Evolutionary conservation across 1,140 invertebrate species (phyloP).

Genomic region (Monochamus saltuarius): DNA sequence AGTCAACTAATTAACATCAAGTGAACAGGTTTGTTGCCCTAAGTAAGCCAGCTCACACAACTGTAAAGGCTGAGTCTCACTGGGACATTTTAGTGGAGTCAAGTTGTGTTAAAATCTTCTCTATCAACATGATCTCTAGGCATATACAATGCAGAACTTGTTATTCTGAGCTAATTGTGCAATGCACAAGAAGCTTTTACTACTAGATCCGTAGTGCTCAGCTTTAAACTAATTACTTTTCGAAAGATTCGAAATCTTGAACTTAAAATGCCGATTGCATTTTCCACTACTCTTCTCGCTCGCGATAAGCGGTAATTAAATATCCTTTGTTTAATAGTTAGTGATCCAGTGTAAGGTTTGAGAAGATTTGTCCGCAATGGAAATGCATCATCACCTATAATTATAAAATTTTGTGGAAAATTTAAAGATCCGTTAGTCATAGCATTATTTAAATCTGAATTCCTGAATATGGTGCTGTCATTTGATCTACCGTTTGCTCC

Average conservation of each 20-base stretch:
- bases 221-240: background rate
- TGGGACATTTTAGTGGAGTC: too few relatives aligned
- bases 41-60: too few relatives aligned
- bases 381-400: constrained; percentile 3
- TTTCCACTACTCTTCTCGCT: constrained; percentile 50
- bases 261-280: constrained; percentile 54
- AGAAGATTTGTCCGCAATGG: background rate
- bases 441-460: background rate
- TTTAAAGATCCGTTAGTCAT: background rate
- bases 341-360: background rate
- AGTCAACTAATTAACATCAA: too few relatives aligned
- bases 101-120: too few relatives aligned
- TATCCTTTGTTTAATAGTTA: constrained; percentile 19
- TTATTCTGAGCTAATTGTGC: constrained; percentile 5
- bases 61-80: too few relatives aligned
- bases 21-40: too few relatives aligned
- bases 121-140: too few relatives aligned
- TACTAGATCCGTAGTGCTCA: background rate
- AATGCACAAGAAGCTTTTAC: background rate
- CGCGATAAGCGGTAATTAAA: constrained; percentile 27
- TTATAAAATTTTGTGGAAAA: background rate
- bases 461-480: background rate
- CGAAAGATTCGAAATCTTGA: constrained; percentile 46
- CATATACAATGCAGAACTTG: too few relatives aligned
- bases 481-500: background rate